phyloP scores from a whole-genome alignment of 2,797 vertebrate genomes.

The Chanos chanos region DNA sequence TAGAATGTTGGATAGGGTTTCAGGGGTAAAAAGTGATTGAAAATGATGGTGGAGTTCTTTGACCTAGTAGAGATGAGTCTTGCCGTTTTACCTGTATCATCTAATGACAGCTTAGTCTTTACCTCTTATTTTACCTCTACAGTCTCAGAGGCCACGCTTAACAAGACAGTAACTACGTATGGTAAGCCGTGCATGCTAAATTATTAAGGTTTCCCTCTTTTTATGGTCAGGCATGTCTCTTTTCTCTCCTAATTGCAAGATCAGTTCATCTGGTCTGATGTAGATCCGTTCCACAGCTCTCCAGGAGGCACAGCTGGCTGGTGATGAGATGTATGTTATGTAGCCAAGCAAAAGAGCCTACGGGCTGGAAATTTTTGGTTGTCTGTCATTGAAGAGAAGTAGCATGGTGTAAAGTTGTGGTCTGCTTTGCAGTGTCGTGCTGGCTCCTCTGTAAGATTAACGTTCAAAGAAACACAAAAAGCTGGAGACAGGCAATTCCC shows the following conservation, averaged over 20 bases:
- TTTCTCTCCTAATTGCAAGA: constrained; percentile 6
- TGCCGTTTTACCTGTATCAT: too few relatives aligned
- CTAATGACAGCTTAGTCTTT: too few relatives aligned
- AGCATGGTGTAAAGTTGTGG: neutral
- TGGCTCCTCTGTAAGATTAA: constrained; percentile 7
- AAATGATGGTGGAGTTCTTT: too few relatives aligned
- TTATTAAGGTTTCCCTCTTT: constrained; percentile 11
- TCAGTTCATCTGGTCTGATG: constrained; percentile 7
- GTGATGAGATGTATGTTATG: constrained; percentile 16
- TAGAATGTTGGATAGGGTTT: too few relatives aligned
- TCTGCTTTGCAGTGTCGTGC: constrained; percentile 14
- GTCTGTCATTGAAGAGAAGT: constrained; percentile 6
- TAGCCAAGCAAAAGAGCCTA: neutral
- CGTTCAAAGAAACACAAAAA: too few relatives aligned
- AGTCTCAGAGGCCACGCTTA: too few relatives aligned
- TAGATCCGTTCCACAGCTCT: neutral
- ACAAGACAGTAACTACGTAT: too few relatives aligned
- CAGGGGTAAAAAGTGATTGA: too few relatives aligned
- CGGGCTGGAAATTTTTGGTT: constrained; percentile 2
- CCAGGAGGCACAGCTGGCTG: neutral
- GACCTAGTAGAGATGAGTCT: too few relatives aligned
- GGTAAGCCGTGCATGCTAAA: neutral
- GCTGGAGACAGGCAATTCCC: constrained; percentile 47
- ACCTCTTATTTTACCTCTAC: too few relatives aligned
- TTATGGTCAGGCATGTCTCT: neutral